Percentiles rank a stretch among this genome's conserved stretches.
Evolutionary conservation across 2,113 vertebrate genomes (phyloP).

Genomic region (Glaucidium brasilianum): DNA sequence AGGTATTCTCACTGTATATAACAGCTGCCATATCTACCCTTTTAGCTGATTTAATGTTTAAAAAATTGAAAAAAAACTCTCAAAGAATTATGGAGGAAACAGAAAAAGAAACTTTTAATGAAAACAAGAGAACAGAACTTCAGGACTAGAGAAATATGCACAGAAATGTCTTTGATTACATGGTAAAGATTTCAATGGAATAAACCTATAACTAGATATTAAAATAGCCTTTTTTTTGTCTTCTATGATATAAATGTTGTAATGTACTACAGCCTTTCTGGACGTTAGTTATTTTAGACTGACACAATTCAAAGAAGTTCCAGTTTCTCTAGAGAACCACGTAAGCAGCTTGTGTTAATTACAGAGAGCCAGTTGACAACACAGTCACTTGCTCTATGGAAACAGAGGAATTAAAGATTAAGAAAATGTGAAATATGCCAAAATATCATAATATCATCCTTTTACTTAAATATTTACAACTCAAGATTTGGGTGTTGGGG

Average conservation of each 20-base stretch:
- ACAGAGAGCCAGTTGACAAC: neutral
- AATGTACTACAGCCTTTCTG: neutral
- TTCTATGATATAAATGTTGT: neutral
- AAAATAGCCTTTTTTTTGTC: neutral
- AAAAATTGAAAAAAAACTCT: neutral
- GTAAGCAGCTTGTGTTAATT: conserved; percentile 12
- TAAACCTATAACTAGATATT: neutral
- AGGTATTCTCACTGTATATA: neutral
- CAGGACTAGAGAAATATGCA: neutral
- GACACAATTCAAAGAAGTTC: neutral
- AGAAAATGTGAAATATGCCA: neutral
- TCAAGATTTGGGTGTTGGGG: neutral
- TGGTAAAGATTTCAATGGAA: neutral
- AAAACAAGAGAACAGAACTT: neutral
- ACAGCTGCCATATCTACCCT: neutral
- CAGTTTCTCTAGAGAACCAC: neutral
- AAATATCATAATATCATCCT: neutral
- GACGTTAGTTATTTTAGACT: neutral
- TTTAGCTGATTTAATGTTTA: neutral
- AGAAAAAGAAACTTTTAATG: neutral
- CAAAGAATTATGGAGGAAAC: neutral
- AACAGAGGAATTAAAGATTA: neutral
- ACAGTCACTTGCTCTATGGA: neutral
- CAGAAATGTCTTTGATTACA: neutral
- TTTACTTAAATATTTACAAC: neutral